Percentiles rank a stretch among this genome's conserved stretches.
Evolutionary conservation across 2,888 invertebrate genomes (phyloP).

Genomic region (Strigamia crassipes): DNA sequence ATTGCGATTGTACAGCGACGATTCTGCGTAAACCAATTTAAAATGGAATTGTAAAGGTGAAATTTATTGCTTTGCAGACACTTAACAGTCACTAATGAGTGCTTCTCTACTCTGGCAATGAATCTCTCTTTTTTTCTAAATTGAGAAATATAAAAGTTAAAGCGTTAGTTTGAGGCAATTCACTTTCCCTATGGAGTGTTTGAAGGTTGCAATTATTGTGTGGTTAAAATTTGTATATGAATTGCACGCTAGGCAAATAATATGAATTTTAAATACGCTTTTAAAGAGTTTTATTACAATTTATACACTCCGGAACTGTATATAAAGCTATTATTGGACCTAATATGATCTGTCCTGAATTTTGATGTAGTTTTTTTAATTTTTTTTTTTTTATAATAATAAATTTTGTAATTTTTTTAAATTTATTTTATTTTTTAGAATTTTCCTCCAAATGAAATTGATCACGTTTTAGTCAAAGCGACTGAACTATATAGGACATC

Average conservation of each 20-base stretch:
- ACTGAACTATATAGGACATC: not conserved
- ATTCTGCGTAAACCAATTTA: not conserved
- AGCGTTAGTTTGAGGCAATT: not conserved
- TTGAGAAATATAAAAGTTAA: not conserved
- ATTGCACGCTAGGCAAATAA: not conserved
- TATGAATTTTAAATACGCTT: not conserved
- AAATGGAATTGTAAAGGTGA: not conserved
- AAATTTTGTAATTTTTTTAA: not conserved
- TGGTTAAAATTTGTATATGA: too few relatives aligned
- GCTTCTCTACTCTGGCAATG: not conserved
- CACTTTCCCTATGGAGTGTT: not conserved
- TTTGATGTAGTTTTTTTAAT: not conserved
- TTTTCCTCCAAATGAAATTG: not conserved
- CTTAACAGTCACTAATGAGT: not conserved
- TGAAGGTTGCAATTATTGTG: too few relatives aligned
- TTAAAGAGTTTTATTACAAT: not conserved
- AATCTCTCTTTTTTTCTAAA: not conserved
- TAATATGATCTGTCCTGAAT: not conserved
- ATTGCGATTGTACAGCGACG: too few relatives aligned
- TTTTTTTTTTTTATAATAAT: not conserved
- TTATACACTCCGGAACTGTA: not conserved
- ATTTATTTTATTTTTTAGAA: not conserved
- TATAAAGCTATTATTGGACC: not conserved
- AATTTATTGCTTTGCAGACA: not conserved
- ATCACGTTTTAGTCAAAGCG: slow-evolving; percentile 9